Evolutionary conservation across 2,888 invertebrate species (phyloP), one percentile per base, ranked within the genome.

Genomic region (Noctua comes): DNA sequence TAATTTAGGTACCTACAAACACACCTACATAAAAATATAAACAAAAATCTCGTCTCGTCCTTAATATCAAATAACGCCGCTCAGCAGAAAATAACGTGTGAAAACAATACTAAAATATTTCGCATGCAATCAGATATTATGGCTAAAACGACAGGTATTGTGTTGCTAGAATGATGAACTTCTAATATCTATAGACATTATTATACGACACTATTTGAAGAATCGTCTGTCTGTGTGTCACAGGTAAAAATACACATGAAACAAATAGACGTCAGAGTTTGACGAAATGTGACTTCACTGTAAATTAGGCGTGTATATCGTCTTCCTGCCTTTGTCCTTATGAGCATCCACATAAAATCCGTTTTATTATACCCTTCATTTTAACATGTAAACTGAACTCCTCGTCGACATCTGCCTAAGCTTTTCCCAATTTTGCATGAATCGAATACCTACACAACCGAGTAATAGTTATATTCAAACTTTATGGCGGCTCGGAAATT

Each of bases 71-170:
- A 86, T 86, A 68, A 27, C 83, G 24, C 36, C 2, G 59, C 18
- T 68, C 2, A 11, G 65, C 84, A 85, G 21, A 31, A 62, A 66
- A 51, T 70, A 86, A 66, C 91, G 92, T 93, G 93, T 88, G 93
- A 93, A 92, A 86, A 85, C 72, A 24, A 27, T 48, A 72, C 88
- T 72, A 82, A 91, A 91, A 89, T 89, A 90, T 83, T 91, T 92
- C 93, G 90, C 93, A 93, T 89, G 93, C 83, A 90, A 92, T 82
- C 59, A 79, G 91, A 91, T 80, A 86, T 76, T 24, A 62, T 36
- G 31, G 46, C 57, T 73, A 72, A 80, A 86, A 78, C 43, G 18
- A 54, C 72, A 40, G 11, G 51, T 68, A 51, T 86, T 68, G 10
- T 64, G 43, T 86, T 77, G 24, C 48, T 57, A 27, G 70, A 68